Conservation (phyloP, 2,888 invertebrate genomes). For the Drosophila anceps region DNA sequence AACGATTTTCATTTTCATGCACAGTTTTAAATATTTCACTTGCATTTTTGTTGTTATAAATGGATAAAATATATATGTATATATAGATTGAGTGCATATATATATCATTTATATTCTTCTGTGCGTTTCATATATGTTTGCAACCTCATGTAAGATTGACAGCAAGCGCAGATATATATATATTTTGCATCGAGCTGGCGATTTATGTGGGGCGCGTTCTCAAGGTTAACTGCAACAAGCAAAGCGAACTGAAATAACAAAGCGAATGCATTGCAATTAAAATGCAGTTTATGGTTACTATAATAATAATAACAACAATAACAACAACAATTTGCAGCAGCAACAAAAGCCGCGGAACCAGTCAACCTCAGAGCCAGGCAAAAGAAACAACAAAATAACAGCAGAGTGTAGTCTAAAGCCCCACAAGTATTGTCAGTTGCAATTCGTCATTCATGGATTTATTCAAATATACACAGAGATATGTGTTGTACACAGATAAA, state of each 20-base stretch:
- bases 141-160: constrained; percentile 17
- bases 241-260: constrained; percentile 51
- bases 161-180: constrained; percentile 25
- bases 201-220: constrained; percentile 52
- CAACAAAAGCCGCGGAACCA: constrained; percentile 38
- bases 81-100: background rate
- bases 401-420: constrained; percentile 22
- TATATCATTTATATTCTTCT: constrained; percentile 5
- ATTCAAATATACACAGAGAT: constrained; percentile 21
- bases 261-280: constrained; percentile 70
- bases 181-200: constrained; percentile 29
- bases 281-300: constrained; percentile 63
- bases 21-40: constrained; percentile 51
- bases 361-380: constrained; percentile 40
- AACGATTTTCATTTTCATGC: constrained; percentile 38
- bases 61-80: constrained; percentile 17
- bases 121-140: background rate
- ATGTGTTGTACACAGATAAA: background rate
- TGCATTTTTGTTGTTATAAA: constrained; percentile 38
- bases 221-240: constrained; percentile 56
- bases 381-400: constrained; percentile 26
- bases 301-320: constrained; percentile 41
- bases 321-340: constrained; percentile 23
- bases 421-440: constrained; percentile 49
- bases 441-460: constrained; percentile 51